Percentiles rank a stretch among this genome's conserved stretches.
Evolutionary conservation across 2,888 invertebrate species (phyloP).

Genomic region (Opisthograptis luteolata): DNA sequence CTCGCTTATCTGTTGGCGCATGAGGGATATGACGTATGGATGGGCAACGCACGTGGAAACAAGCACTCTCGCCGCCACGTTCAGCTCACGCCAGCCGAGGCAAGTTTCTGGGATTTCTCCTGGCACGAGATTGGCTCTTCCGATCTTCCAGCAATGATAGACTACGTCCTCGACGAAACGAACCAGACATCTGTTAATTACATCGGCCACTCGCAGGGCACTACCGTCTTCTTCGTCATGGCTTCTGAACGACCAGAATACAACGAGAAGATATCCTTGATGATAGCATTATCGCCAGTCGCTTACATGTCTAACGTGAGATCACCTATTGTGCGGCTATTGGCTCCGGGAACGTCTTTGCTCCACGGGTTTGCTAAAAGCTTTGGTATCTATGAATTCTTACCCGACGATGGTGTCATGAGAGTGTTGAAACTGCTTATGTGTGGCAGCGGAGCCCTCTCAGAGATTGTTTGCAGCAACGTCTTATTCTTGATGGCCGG

Average conservation of each 20-base stretch:
- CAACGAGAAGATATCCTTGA: slow-evolving; percentile 80
- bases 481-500: slow-evolving; percentile 85
- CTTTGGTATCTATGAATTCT: slow-evolving; percentile 86
- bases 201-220: slow-evolving; percentile 89
- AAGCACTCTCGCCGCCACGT: slow-evolving; percentile 85
- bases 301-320: slow-evolving; percentile 74
- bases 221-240: slow-evolving; percentile 85
- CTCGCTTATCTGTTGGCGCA: slow-evolving; percentile 81
- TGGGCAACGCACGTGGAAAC: slow-evolving; percentile 91
- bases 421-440: slow-evolving; percentile 65
- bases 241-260: slow-evolving; percentile 79
- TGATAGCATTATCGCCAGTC: slow-evolving; percentile 85
- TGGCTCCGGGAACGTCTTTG: slow-evolving; percentile 53
- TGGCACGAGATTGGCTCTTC: slow-evolving; percentile 91
- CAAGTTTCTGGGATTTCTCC: slow-evolving; percentile 87
- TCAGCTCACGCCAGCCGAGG: slow-evolving; percentile 57
- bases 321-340: slow-evolving; percentile 59
- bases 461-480: slow-evolving; percentile 83
- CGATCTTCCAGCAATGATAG: slow-evolving; percentile 92
- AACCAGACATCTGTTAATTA: slow-evolving; percentile 83
- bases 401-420: slow-evolving; percentile 83
- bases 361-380: slow-evolving; percentile 50
- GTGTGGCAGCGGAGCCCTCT: slow-evolving; percentile 70
- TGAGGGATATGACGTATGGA: slow-evolving; percentile 89
- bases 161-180: slow-evolving; percentile 85